Conservation (phyloP, 2,888 invertebrate genomes). For the Drosophila merina region DNA sequence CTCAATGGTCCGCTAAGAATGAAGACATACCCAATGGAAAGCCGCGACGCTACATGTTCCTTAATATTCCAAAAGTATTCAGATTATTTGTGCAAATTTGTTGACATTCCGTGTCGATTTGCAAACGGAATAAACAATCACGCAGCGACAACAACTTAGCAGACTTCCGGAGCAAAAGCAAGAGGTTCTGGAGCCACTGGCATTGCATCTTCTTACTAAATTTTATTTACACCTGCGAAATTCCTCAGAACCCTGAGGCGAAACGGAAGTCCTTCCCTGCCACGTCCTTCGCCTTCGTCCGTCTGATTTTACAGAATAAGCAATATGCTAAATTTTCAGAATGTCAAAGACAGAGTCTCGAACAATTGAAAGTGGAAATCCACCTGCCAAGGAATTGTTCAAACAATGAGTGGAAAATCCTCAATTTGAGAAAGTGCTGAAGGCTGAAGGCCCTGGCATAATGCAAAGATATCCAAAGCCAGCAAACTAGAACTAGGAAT, state of each 20-base stretch:
- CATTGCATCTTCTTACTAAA: conserved; percentile 62
- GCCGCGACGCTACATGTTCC: neutral
- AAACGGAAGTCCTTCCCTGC: conserved; percentile 20
- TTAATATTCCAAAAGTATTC: conserved; percentile 13
- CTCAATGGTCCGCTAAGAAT: neutral
- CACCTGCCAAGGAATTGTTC: conserved; percentile 68
- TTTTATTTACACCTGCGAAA: conserved; percentile 79
- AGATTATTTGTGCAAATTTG: conserved; percentile 39
- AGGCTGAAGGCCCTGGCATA: conserved; percentile 27
- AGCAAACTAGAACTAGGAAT: conserved; percentile 20
- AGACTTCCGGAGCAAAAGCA: conserved; percentile 56
- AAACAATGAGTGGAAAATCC: conserved; percentile 59
- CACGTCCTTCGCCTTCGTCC: neutral
- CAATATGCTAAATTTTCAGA: conserved; percentile 71
- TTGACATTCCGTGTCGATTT: conserved; percentile 34
- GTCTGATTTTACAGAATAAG: conserved; percentile 52
- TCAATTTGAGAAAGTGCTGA: conserved; percentile 49
- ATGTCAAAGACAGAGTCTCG: conserved; percentile 68
- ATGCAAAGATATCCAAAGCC: conserved; percentile 22
- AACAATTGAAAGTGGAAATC: conserved; percentile 82
- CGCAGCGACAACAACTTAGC: conserved; percentile 48
- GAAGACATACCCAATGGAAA: neutral
- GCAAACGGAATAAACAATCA: conserved; percentile 46
- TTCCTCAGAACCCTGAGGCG: conserved; percentile 72
- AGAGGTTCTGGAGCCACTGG: conserved; percentile 36